Conservation (phyloP, 1,140 invertebrate species). For the Thrips palmi region DNA sequence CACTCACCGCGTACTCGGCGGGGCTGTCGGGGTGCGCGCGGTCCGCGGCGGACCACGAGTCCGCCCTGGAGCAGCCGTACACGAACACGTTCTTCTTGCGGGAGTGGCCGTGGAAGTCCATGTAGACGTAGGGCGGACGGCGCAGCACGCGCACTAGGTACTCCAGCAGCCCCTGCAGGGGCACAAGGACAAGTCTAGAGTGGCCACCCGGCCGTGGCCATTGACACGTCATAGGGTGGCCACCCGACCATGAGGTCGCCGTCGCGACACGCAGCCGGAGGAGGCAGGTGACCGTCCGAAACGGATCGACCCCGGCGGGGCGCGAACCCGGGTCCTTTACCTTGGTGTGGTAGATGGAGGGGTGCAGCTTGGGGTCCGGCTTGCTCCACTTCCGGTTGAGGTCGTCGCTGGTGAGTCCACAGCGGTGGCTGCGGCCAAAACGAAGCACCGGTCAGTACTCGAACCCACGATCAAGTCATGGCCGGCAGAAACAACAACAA, state of each 20-base stretch:
- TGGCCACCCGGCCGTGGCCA: neutral
- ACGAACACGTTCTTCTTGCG: constrained; percentile 75
- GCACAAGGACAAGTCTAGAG: constrained; percentile 1
- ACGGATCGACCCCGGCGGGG: neutral
- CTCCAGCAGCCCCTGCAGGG: constrained; percentile 39
- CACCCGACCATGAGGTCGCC: neutral
- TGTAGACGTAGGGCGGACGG: constrained; percentile 49
- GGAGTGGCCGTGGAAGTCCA: constrained; percentile 82
- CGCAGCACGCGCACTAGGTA: constrained; percentile 37
- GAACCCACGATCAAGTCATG: no score
- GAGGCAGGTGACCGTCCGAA: no score
- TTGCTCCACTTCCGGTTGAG: constrained; percentile 62
- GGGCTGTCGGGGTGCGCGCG: constrained; percentile 31
- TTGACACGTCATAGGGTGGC: neutral
- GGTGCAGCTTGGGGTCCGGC: constrained; percentile 53
- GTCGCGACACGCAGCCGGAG: neutral
- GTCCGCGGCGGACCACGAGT: constrained; percentile 40
- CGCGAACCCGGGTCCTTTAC: constrained; percentile 21
- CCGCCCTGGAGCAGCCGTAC: constrained; percentile 60
- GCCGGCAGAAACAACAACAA: no score
- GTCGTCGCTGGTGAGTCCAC: constrained; percentile 63
- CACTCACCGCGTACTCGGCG: constrained; percentile 36
- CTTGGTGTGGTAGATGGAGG: constrained; percentile 69
- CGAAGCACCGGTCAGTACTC: no score
- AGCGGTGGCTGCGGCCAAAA: constrained; percentile 46